Evolutionary conservation across 2,113 vertebrate genomes (phyloP).

Genomic region (Rhombomys opimus): DNA sequence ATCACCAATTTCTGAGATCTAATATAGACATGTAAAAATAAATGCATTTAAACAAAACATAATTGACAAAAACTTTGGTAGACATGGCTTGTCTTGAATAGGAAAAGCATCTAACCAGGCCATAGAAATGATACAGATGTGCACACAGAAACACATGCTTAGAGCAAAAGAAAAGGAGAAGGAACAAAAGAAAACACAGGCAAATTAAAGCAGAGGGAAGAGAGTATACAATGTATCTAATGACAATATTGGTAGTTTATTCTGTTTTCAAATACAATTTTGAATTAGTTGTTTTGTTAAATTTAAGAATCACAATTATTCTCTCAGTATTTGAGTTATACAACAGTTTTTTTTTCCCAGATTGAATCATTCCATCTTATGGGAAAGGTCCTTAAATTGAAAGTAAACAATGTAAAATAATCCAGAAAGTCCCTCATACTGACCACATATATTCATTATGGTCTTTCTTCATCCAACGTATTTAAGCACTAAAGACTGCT

Average conservation of each 20-base stretch:
- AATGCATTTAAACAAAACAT: background rate
- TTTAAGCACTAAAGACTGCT: background rate
- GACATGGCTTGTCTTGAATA: no score
- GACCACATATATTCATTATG: background rate
- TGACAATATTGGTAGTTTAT: background rate
- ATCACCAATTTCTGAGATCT: background rate
- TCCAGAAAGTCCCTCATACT: background rate
- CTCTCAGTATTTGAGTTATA: background rate
- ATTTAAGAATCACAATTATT: conserved; percentile 35
- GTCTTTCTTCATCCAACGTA: background rate
- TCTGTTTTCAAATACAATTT: conserved; percentile 20
- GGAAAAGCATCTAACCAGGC: background rate
- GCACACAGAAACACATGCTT: background rate
- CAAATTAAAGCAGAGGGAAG: background rate
- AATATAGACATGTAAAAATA: background rate
- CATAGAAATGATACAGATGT: background rate
- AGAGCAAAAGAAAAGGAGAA: background rate
- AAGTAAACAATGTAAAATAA: background rate
- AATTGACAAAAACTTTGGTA: background rate
- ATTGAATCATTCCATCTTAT: background rate
- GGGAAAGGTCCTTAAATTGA: background rate
- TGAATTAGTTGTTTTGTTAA: background rate
- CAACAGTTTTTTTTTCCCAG: background rate
- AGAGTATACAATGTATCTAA: background rate
- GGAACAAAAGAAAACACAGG: background rate